Conservation (phyloP, 2,113 vertebrate species). For the Oncorhynchus kisutch region DNA sequence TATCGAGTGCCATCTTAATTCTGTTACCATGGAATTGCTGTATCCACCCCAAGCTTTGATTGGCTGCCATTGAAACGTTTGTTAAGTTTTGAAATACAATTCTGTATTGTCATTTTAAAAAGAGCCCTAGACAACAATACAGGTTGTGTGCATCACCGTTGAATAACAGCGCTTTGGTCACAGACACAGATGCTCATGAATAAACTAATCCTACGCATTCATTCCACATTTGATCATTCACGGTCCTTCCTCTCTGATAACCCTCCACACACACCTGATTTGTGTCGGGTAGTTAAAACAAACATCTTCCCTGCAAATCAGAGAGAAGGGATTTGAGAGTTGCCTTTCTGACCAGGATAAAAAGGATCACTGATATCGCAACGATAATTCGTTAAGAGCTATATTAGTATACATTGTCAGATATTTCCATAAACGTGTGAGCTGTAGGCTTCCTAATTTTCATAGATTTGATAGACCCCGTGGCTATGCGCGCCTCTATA, state of each 20-base stretch:
- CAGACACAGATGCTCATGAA: slow-evolving; percentile 29
- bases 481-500: not conserved
- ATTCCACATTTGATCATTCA: slow-evolving; percentile 26
- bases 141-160: slow-evolving; percentile 22
- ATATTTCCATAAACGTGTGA: not conserved
- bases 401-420: slow-evolving; percentile 13
- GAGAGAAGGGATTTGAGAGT: not conserved
- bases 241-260: slow-evolving; percentile 26
- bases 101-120: not conserved
- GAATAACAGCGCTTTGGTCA: slow-evolving; percentile 51
- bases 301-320: not conserved
- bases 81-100: slow-evolving; percentile 14
- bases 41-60: not conserved
- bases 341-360: not conserved
- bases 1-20: too few relatives aligned
- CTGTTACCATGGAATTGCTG: too few relatives aligned
- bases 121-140: not conserved
- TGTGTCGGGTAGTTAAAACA: not conserved
- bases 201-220: slow-evolving; percentile 12
- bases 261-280: slow-evolving; percentile 2
- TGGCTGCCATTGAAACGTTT: slow-evolving; percentile 12
- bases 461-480: not conserved
- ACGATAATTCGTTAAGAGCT: slow-evolving; percentile 22
- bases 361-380: slow-evolving; percentile 17
- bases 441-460: not conserved